Evolutionary conservation across 2,797 vertebrate genomes (phyloP), one percentile per base, ranked within the genome.

Genomic region (Manis javanica): DNA sequence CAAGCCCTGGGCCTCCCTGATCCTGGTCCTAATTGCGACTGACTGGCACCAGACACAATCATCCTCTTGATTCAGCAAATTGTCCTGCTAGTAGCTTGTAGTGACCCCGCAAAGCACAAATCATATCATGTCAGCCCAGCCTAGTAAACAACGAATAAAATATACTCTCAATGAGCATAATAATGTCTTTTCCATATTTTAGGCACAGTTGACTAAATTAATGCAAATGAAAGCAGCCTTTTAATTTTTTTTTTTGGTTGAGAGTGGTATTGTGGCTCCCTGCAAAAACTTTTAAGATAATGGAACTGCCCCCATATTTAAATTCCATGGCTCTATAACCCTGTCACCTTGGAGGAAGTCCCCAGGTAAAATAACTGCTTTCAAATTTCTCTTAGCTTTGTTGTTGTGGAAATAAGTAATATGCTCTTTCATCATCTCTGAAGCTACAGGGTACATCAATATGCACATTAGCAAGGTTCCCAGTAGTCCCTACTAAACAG

Each of bases 1-100:
- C 98, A 98, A 99, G 97, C 98, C 98, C 98, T 95, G 97, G 98
- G 98, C 98, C 99, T 99, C 98, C 99, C 99, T 98, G 98, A 99
- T 99, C 99, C 99, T 98, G 99, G 98, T 99, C 99, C 99, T 99
- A 99, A 99, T 99, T 99, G 99, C 99, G 99, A 99, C 99, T 99
- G 99, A 99, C 99, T 99, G 99, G 99, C 99, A 99, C 99, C 99
- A 99, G 99, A 99, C 97, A 99, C 99, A 99, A 99, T 99, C 99
- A 98, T 98, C 99, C 99, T 99, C 99, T 99, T 99, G 99, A 99
- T 99, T 99, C 99, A 99, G 99, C 99, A 98, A 99, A 99, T 99
- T 98, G 98, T 98, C 98, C 98, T 97, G 98, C 98, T 97, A 98
- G 98, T 99, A 98, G 99, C 98, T 99, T 98, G 98, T 98, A 98